Conservation (phyloP, 2,888 invertebrate species). For the Stegana nigrithorax region DNA sequence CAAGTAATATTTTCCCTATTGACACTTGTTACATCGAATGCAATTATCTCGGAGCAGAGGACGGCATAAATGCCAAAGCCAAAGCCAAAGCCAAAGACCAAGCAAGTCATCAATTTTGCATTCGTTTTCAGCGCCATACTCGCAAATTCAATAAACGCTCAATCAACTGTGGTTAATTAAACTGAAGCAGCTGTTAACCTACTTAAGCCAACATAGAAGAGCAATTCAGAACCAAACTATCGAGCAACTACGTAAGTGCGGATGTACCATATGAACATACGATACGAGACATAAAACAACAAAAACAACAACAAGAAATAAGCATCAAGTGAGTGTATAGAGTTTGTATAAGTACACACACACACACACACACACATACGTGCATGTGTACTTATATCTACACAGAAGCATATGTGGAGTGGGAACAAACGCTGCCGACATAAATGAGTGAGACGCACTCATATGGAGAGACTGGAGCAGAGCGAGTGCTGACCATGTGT, state of each 20-base stretch:
- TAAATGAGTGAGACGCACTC: background rate
- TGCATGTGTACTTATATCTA: background rate
- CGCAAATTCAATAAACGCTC: constrained; percentile 14
- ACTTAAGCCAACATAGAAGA: constrained; percentile 14
- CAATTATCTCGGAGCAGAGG: too few species aligned
- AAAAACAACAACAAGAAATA: too few species aligned
- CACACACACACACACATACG: background rate
- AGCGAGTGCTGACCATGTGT: background rate
- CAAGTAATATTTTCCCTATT: too few species aligned
- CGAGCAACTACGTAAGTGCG: too few species aligned
- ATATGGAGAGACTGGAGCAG: background rate
- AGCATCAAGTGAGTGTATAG: too few species aligned
- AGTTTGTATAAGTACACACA: too few species aligned
- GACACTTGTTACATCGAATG: too few species aligned
- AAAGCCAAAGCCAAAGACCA: background rate
- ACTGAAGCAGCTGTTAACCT: constrained; percentile 19
- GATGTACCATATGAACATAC: too few species aligned
- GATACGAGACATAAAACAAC: too few species aligned
- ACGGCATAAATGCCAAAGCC: background rate
- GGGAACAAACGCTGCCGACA: background rate
- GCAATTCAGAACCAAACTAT: background rate
- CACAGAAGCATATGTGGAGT: background rate
- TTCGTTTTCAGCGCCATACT: background rate
- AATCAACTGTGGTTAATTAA: constrained; percentile 20
- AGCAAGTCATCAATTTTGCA: background rate